A percentile compares a stretch with the other conserved stretches of the same genome.
phyloP scores from a whole-genome alignment of 1,140 invertebrate species.

The Aplysia californica region DNA sequence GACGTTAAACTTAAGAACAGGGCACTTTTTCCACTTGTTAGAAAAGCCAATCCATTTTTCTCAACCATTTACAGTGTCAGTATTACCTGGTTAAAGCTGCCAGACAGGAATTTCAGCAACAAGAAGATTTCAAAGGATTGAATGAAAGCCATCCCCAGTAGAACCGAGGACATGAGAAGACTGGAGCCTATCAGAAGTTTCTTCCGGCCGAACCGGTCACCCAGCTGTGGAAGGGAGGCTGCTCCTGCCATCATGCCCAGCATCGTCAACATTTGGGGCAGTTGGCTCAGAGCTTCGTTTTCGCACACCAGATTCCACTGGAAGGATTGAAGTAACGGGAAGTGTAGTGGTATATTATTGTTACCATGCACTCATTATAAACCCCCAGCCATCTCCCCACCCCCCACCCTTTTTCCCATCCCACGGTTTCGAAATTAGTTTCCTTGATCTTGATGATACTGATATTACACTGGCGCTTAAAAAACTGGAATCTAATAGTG shows the following conservation, averaged over 20 bases:
- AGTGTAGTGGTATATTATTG: not conserved
- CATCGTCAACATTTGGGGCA: slow-evolving; percentile 79
- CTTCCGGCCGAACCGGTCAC: slow-evolving; percentile 66
- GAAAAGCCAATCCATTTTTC: no score
- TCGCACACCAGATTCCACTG: slow-evolving; percentile 85
- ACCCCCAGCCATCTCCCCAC: not conserved
- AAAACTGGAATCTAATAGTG: not conserved
- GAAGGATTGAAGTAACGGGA: slow-evolving; percentile 48
- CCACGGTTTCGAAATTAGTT: no score
- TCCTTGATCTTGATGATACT: no score
- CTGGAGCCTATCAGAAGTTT: slow-evolving; percentile 32
- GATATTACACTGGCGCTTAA: not conserved
- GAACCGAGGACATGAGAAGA: slow-evolving; percentile 22
- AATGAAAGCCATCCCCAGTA: slow-evolving; percentile 35
- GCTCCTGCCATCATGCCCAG: slow-evolving; percentile 81
- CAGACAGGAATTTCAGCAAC: slow-evolving; percentile 35
- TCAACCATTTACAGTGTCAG: no score
- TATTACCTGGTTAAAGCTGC: slow-evolving; percentile 43
- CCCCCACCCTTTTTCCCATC: not conserved
- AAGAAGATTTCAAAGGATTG: slow-evolving; percentile 33
- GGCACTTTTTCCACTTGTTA: no score
- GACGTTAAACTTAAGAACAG: no score
- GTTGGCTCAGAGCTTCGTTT: slow-evolving; percentile 76
- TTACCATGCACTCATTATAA: not conserved
- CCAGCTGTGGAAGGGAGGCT: slow-evolving; percentile 76